Evolutionary conservation across 2,797 vertebrate genomes (phyloP), one percentile per base, ranked within the genome.

Genomic region (Amphiprion clarkii): DNA sequence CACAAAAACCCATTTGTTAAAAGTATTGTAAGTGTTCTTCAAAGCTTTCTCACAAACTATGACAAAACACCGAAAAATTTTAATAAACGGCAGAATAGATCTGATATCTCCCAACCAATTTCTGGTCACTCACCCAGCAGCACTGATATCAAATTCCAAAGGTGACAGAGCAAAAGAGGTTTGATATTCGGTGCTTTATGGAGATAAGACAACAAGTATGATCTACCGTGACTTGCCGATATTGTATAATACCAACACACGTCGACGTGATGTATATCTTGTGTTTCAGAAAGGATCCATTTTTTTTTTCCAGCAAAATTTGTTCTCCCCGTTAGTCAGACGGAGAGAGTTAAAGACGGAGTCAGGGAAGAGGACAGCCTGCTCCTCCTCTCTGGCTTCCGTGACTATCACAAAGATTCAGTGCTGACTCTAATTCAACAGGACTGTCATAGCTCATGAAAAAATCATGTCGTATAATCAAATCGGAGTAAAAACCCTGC

Each of bases 381-480:
- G 67, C 87, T 87, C 67, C 75, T 82, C 62, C 85, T 84, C 66
- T 87, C 66, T 68, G 84, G 93, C 94, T 96, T 97, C 90, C 93
- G 94, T 97, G 96, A 96, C 96, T 96, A 95, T 94, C 95, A 94
- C 94, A 90, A 92, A 92, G 90, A 93, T 94, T 91, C 93, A 90
- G 88, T 88, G 91, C 95, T 97, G 97, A 98, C 85, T 94, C 90
- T 98, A 97, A 98, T 97, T 95, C 92, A 89, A 94, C 90, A 94
- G 93, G 97, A 97, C 96, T 97, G 94, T 95, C 95, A 93, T 92
- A 95, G 93, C 95, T 98, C 96, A 98, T 98, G 96, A 97, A 98
- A 98, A 96, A 98, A 97, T 97, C 96, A 98, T 98, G 95, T 95
- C 93, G 93, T 95, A 96, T 97, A 94, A 98, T 97, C 96, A 97